Evolutionary conservation across 1,140 invertebrate genomes (phyloP), one percentile per base, ranked within the genome.

Genomic region (Neodiprion lecontei): DNA sequence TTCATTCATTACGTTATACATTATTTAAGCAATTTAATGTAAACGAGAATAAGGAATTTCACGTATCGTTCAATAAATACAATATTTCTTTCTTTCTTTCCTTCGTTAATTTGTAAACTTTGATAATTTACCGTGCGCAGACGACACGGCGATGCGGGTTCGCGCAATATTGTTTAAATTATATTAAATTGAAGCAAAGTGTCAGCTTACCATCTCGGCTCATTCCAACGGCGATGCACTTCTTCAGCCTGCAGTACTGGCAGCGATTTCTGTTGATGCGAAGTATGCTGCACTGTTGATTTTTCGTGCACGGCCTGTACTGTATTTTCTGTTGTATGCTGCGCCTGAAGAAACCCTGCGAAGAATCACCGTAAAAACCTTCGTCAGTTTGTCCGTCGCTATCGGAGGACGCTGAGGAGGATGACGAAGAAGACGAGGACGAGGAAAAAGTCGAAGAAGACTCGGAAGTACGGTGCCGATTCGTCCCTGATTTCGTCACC

Each of bases 321-420:
- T 98, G 96, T 78, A 99, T 98, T 91, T 99, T 98, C 91, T 99
- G 97, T 90, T 99, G 97, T 86, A 99, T 98, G 89, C 96, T 95
- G 77, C 94, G 91, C 66, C 94, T 90, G 89, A 95, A 95, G 89
- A 95, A 95, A 72, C 94, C 94, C 95, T 95, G 91, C 71, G 89
- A 91, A 90, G 87, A 87, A 91, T 88, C 84, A 85, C 84, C 84
- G 83, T 79, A 80, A 81, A 87, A 86, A 79, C 85, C 85, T 50
- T 88, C 88, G 85, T 88, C 87, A 89, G 83, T 86, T 70, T 86
- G 84, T 81, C 53, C 11, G 67, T 84, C 82, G 69, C 86, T 84
- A 77, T 85, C 86, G 73, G 86, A 85, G 50, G 85, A 87, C 9
- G 85, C 87, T 70, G 85, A 87, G 80, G 82, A 85, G 73, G 86